These are phyloP conservation scores for Chionodraco myersi DNA, from an alignment of 2,113 vertebrate species.

Conservation along the genomic window DNA sequence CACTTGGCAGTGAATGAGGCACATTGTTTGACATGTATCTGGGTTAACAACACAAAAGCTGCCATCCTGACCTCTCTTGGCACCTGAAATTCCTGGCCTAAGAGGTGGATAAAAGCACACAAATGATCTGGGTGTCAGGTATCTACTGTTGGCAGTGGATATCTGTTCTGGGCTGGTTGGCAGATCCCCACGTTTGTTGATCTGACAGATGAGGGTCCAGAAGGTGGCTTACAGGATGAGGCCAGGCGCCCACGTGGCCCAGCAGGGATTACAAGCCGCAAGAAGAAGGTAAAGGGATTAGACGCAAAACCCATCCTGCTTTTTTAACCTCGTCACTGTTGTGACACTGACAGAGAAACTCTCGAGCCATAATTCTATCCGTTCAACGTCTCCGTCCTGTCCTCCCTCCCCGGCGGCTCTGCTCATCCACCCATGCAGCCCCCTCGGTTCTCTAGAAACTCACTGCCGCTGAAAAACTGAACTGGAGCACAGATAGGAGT, in stretches of 20 bases:
- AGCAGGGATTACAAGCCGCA: conserved; percentile 89
- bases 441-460: conserved; percentile 40
- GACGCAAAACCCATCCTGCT: conserved; percentile 83
- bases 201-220: conserved; percentile 88
- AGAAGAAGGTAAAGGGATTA: conserved; percentile 93
- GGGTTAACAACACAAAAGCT: conserved; percentile 5
- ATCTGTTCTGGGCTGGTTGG: conserved; percentile 39
- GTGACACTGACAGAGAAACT: conserved; percentile 68
- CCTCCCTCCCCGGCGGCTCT: conserved; percentile 21
- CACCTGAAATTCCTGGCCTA: conserved; percentile 21
- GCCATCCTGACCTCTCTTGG: conserved; percentile 42
- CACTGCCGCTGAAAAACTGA: conserved; percentile 39
- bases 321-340: conserved; percentile 86
- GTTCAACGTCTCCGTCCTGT: conserved; percentile 11
- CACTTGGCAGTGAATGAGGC: conserved; percentile 32
- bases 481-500: conserved; percentile 18
- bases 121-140: conserved; percentile 23
- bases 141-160: conserved; percentile 28
- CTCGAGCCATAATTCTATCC: conserved; percentile 30
- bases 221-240: conserved; percentile 95
- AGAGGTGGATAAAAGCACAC: conserved; percentile 9
- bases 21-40: conserved; percentile 44
- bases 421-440: conserved; percentile 55
- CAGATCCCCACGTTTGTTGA: conserved; percentile 57
- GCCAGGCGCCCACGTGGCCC: conserved; percentile 86